Percentiles rank a stretch among this genome's conserved stretches.
Conservation (phyloP, 2,113 vertebrate genomes). For the Rhinogobius similis region DNA sequence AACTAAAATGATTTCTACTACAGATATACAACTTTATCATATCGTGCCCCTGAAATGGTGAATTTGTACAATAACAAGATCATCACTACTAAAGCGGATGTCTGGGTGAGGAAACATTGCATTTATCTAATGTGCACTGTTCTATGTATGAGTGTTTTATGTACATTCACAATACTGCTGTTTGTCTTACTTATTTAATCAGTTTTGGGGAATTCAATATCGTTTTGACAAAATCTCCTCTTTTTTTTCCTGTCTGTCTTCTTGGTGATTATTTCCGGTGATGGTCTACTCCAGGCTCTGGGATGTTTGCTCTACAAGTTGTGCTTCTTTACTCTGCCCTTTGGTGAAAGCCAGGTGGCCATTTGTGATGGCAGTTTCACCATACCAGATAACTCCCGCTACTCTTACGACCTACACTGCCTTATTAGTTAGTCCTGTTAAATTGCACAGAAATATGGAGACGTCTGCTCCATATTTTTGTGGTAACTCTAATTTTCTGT, state of each 20-base stretch:
- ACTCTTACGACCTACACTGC: conserved; percentile 98
- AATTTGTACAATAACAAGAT: conserved; percentile 97
- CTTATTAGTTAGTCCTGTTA: conserved; percentile 86
- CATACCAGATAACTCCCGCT: conserved; percentile 96
- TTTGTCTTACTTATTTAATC: neutral
- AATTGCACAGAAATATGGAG: neutral
- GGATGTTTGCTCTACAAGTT: conserved; percentile 98
- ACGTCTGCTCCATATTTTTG: neutral
- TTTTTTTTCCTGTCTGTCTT: conserved; percentile 5
- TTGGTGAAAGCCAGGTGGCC: conserved; percentile 98
- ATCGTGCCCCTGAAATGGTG: conserved; percentile 98
- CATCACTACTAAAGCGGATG: conserved; percentile 95
- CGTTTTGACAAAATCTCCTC: neutral
- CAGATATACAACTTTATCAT: conserved; percentile 97
- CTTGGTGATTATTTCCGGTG: conserved; percentile 21
- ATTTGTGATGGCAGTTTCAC: conserved; percentile 99
- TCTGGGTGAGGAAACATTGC: conserved; percentile 84
- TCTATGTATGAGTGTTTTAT: neutral
- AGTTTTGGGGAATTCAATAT: neutral
- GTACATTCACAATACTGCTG: neutral
- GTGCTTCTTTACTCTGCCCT: conserved; percentile 97
- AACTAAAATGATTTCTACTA: conserved; percentile 10
- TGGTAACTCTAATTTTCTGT: neutral
- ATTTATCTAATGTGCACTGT: neutral
- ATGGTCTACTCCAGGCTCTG: conserved; percentile 81